Evolutionary conservation across 92 coral and sea anemone species (phyloP).

Genomic region (Isaurus tuberculatus): DNA sequence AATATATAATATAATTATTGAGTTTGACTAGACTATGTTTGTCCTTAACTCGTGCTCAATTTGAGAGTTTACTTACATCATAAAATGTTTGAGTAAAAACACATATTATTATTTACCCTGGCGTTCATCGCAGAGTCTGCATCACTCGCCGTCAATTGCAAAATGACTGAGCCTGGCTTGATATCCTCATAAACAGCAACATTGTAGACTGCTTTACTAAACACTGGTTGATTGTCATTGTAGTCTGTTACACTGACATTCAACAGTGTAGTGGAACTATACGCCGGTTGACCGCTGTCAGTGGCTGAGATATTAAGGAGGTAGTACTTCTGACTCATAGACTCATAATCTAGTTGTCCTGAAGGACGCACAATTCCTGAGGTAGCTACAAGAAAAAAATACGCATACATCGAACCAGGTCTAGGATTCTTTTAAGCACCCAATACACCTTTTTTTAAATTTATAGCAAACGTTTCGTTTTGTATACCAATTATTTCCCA

Average conservation of each 20-base stretch:
- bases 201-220: conserved; percentile 54
- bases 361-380: conserved; percentile 97
- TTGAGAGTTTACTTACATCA: too few species aligned
- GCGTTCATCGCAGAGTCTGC: conserved; percentile 74
- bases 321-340: conserved; percentile 73
- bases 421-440: too few species aligned
- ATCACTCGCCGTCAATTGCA: conserved; percentile 69
- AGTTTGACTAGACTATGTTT: too few species aligned
- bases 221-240: conserved; percentile 88
- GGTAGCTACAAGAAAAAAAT: conserved; percentile 60
- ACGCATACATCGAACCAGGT: too few species aligned
- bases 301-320: conserved; percentile 86
- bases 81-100: too few species aligned
- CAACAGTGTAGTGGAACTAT: conserved; percentile 67
- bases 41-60: too few species aligned
- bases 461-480: too few species aligned
- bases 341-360: conserved; percentile 88
- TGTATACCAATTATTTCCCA: too few species aligned
- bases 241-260: conserved; percentile 85
- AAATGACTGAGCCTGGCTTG: conserved; percentile 54
- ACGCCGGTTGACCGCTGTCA: conserved; percentile 76
- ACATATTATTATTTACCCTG: conserved; percentile 64
- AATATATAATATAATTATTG: too few species aligned
- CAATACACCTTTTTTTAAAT: too few species aligned
- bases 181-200: conserved; percentile 72